A percentile compares a stretch with the other conserved stretches of the same genome.
Evolutionary conservation across 2,113 vertebrate species (phyloP).

Genomic region (Xiphorhynchus elegans): DNA sequence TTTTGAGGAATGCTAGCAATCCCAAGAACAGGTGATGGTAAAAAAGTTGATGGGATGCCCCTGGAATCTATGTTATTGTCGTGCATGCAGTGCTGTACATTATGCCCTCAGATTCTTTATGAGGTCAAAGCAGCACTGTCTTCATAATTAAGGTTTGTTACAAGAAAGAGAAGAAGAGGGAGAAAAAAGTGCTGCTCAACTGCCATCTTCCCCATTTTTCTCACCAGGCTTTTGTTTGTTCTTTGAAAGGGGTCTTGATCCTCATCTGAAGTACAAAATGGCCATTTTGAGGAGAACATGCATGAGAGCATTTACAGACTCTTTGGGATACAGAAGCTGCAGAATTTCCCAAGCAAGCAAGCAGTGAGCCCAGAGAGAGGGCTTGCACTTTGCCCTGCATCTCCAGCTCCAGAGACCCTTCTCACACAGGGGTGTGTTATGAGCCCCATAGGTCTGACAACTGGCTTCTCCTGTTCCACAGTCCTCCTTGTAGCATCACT

Average conservation of each 20-base stretch:
- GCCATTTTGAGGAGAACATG: not conserved
- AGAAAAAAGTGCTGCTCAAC: not conserved
- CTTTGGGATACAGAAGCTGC: not conserved
- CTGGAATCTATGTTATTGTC: not conserved
- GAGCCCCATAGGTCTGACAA: not conserved
- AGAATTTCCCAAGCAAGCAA: not conserved
- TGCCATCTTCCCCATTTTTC: not conserved
- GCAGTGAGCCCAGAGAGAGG: not conserved
- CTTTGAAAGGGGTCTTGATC: not conserved
- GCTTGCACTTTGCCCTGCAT: not conserved
- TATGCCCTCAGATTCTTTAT: not conserved
- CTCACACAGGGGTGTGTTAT: fast-evolving
- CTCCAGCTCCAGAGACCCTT: not conserved
- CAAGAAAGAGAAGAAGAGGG: not conserved
- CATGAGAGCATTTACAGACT: not conserved
- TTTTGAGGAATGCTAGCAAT: not conserved
- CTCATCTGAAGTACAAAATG: not conserved
- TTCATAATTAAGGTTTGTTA: not conserved
- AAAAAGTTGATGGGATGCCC: not conserved
- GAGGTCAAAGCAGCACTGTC: not conserved
- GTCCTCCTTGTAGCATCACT: not conserved
- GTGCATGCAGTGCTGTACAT: not conserved
- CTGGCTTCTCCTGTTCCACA: not conserved
- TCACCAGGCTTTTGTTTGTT: not conserved
- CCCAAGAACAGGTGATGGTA: not conserved